These are phyloP conservation scores for Pantelozetes paolii DNA, from an alignment of 2,888 invertebrate genomes.

Conservation along the genomic window DNA sequence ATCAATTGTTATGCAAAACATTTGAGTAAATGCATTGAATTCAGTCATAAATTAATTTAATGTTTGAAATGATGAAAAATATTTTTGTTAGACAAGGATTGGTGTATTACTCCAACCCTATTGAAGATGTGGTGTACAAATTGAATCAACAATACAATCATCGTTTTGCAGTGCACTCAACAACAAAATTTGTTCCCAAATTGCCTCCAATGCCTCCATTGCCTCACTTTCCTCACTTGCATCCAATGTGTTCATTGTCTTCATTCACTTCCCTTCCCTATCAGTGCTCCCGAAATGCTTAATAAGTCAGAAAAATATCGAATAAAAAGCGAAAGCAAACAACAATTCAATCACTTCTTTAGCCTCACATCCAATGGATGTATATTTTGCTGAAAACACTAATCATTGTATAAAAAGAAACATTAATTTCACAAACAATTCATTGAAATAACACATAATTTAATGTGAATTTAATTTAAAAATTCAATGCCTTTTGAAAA, in stretches of 20 bases:
- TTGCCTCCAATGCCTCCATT: constrained; percentile 48
- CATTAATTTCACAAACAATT: no score
- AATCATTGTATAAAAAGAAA: background rate
- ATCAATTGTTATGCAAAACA: no score
- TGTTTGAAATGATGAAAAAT: no score
- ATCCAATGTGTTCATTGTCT: background rate
- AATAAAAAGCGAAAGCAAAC: constrained; percentile 1
- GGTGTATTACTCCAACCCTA: no score
- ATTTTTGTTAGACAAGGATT: no score
- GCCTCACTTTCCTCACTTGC: constrained; percentile 43
- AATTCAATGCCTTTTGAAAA: no score
- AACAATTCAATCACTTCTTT: background rate
- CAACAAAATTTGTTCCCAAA: constrained; percentile 48
- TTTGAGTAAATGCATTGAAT: no score
- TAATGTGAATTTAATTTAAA: no score
- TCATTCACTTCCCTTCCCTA: background rate
- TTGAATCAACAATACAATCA: constrained; percentile 48
- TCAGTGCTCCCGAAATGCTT: constrained; percentile 29
- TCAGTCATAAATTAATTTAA: no score
- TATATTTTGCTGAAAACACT: background rate
- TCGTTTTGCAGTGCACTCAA: constrained; percentile 48
- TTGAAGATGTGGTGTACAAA: constrained; percentile 42
- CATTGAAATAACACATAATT: no score
- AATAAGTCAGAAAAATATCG: constrained; percentile 33
- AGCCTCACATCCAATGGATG: background rate